These are phyloP conservation scores for Bombus sibiricus DNA, from an alignment of 1,140 invertebrate species.

Conservation along the genomic window DNA sequence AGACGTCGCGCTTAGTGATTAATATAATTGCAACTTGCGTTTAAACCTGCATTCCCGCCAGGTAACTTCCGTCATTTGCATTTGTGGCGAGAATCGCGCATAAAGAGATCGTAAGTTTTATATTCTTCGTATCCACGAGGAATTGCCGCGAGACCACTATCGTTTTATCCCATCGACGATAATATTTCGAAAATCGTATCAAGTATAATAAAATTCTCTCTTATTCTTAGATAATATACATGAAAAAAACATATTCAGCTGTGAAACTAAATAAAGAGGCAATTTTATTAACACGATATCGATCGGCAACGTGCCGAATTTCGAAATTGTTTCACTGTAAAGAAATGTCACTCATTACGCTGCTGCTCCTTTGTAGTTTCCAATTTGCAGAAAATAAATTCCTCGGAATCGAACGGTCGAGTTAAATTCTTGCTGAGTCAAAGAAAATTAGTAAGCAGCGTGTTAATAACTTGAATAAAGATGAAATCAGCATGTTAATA, in stretches of 20 bases:
- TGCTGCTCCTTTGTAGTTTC: neutral
- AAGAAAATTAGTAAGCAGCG: neutral
- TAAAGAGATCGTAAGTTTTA: neutral
- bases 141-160: no score
- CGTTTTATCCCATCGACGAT: no score
- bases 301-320: no score
- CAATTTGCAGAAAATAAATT: neutral
- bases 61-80: neutral
- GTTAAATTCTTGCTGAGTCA: neutral
- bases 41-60: conserved; percentile 2
- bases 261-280: no score
- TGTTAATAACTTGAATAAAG: neutral
- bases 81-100: neutral
- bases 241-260: no score
- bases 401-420: neutral
- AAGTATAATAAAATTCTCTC: no score
- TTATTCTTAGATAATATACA: no score
- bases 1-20: neutral
- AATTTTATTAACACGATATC: no score
- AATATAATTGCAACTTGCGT: conserved; percentile 13
- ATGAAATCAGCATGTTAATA: neutral
- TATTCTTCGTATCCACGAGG: neutral
- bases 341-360: no score
- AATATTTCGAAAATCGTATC: no score
- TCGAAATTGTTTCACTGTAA: no score